Evolutionary conservation across 1,140 invertebrate genomes (phyloP).

Genomic region (Saxidomus purpurata): DNA sequence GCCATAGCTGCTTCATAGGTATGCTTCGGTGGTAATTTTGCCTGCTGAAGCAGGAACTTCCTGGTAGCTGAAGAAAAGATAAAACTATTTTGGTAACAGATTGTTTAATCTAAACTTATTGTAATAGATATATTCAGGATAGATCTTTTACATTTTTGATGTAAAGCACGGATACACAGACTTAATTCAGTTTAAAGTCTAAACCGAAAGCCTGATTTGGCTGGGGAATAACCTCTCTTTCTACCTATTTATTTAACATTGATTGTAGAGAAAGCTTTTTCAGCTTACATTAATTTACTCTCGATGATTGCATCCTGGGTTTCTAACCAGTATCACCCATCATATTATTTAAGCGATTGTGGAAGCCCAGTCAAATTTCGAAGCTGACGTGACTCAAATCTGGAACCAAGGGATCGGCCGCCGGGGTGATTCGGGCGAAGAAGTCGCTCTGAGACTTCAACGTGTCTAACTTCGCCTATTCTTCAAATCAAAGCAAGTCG

Average conservation of each 20-base stretch:
- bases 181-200: background rate
- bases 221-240: background rate
- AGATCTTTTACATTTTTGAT: conserved; percentile 7
- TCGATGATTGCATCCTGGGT: conserved; percentile 25
- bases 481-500: background rate
- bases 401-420: background rate
- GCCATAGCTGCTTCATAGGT: conserved; percentile 2
- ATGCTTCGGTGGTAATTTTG: conserved; percentile 22
- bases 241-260: background rate
- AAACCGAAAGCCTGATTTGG: background rate
- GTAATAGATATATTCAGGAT: conserved; percentile 7
- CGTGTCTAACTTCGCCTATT: conserved; percentile 4
- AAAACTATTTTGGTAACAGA: conserved; percentile 19
- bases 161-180: conserved; percentile 20
- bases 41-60: conserved; percentile 7
- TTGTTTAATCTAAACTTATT: conserved; percentile 28
- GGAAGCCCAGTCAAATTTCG: conserved; percentile 5
- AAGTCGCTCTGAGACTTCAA: background rate
- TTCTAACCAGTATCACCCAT: conserved; percentile 3
- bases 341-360: conserved; percentile 8
- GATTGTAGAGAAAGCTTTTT: too few relatives aligned
- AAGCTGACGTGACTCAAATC: conserved; percentile 18
- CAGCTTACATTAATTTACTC: conserved; percentile 26
- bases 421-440: background rate
- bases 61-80: conserved; percentile 2